A percentile compares a stretch with the other conserved stretches of the same genome.
These are phyloP conservation scores for Crocuta crocuta DNA, from an alignment of 2,113 vertebrate genomes.

Conservation along the genomic window DNA sequence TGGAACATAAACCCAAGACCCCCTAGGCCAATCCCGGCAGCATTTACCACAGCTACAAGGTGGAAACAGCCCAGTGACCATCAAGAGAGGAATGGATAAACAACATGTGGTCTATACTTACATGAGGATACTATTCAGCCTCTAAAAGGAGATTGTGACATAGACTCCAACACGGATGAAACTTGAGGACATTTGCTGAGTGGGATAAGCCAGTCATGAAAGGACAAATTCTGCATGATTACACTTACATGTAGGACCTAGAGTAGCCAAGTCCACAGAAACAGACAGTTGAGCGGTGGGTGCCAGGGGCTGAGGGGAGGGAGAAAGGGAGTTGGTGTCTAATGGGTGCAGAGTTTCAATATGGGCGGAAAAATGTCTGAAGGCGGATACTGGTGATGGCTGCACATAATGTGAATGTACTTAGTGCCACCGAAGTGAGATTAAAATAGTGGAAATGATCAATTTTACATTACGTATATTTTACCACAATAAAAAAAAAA, in stretches of 20 bases:
- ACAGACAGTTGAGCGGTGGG: too few relatives aligned
- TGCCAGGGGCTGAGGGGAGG: too few relatives aligned
- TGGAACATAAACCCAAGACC: background rate
- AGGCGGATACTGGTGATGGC: background rate
- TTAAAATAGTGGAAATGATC: background rate
- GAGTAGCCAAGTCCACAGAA: background rate
- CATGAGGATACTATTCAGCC: background rate
- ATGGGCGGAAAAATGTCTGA: background rate
- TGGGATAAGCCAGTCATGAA: background rate
- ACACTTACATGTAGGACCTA: background rate
- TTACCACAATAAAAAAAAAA: background rate
- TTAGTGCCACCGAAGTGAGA: background rate
- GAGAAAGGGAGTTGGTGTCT: background rate
- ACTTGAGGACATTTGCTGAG: background rate
- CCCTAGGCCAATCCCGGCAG: background rate
- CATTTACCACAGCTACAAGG: background rate
- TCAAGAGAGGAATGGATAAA: background rate
- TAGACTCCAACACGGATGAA: background rate
- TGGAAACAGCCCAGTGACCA: background rate
- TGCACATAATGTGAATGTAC: background rate
- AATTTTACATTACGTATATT: background rate
- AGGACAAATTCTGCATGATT: background rate
- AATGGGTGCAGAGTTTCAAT: background rate
- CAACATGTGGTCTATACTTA: background rate
- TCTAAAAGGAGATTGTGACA: background rate